Evolutionary conservation across 2,113 vertebrate species (phyloP).

Genomic region (Calypte anna): DNA sequence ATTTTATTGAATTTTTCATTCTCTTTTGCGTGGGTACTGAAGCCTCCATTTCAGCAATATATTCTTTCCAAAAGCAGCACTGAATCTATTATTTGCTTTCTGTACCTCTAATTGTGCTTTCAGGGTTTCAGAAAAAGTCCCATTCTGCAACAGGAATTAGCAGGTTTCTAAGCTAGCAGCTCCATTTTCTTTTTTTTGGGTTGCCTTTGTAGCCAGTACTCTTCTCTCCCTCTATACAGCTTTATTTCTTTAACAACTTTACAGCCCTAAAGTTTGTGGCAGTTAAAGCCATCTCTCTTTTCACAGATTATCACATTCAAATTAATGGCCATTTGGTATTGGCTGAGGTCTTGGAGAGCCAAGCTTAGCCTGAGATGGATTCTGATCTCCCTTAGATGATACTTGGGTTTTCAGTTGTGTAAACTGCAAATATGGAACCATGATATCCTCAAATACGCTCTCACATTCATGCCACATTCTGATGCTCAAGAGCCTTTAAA

Average conservation of each 20-base stretch:
- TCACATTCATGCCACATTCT: neutral
- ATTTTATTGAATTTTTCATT: neutral
- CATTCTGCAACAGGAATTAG: neutral
- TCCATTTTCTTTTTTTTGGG: neutral
- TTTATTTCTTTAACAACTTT: slow-evolving; percentile 2
- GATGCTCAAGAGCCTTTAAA: neutral
- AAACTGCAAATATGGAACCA: neutral
- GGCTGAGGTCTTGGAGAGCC: neutral
- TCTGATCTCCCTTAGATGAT: neutral
- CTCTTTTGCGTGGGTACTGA: neutral
- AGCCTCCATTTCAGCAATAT: neutral
- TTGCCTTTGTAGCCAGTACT: neutral
- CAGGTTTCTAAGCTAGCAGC: neutral
- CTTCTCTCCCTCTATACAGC: neutral
- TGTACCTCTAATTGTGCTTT: neutral
- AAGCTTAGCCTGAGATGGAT: neutral
- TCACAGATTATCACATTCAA: neutral
- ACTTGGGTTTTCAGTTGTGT: neutral
- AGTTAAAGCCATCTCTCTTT: neutral
- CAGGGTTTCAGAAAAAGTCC: neutral
- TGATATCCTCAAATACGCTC: neutral
- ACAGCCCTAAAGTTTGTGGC: neutral
- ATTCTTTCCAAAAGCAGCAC: neutral
- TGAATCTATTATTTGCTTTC: neutral
- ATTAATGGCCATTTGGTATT: neutral